Evolutionary conservation across 2,888 invertebrate genomes (phyloP), one percentile per base, ranked within the genome.

Genomic region (Tryphoninae sp.): DNA sequence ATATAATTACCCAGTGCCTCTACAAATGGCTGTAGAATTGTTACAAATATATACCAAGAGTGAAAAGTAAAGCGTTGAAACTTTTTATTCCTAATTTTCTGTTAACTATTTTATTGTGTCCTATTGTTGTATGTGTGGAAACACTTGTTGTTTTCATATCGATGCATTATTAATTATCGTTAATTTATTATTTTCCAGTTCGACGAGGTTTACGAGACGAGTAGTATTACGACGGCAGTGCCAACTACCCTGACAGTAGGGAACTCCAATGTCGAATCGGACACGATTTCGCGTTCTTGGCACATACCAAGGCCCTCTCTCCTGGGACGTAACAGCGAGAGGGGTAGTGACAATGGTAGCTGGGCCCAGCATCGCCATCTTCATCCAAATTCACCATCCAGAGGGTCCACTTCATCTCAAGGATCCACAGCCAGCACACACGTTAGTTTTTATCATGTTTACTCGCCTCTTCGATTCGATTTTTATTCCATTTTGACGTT

Each of bases 261-360:
- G 40, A 78, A 73, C 40, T 23, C 67, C 33, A 76, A 77, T 19
- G 64, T 65, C 11, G 89, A 78, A 23, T 13, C 62, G 40, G 65
- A 78, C 42, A 55, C 67, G 9, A 88, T 85, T 80, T 87, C 87
- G 84, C 92, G 92, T 92, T 93, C 94, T 92, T 96, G 96, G 96
- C 96, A 96, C 92, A 96, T 97, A 92, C 96, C 96, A 88, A 94
- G 96, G 93, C 96, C 96, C 89, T 96, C 96, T 90, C 94, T 96
- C 87, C 93, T 93, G 85, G 89, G 89, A 22, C 89, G 89, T 7
- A 79, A 77, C 49, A 88, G 88, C 84, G 90, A 90, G 83, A 89
- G 86, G 74, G 89, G 88, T 83, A 90, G 90, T 77, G 90, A 90
- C 65, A 90, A 89, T 85, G 89, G 88, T 72, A 91, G 86, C 84